These are phyloP conservation scores for Furcula furcula DNA, from an alignment of 2,888 invertebrate species.

Conservation along the genomic window DNA sequence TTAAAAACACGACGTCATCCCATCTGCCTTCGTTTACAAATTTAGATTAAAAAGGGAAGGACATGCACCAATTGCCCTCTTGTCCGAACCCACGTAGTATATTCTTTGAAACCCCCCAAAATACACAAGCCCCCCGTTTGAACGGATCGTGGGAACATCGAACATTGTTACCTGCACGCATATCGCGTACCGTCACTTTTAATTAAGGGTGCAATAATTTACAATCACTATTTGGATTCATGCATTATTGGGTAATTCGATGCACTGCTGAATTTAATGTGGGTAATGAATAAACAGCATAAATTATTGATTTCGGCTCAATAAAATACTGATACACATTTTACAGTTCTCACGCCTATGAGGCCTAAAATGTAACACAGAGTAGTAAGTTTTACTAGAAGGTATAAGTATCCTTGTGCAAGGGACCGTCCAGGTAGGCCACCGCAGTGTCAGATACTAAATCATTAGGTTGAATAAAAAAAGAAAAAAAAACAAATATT, in stretches of 20 bases:
- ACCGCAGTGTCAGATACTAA: too few species aligned
- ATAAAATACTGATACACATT: too few species aligned
- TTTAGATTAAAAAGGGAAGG: slow-evolving; percentile 33
- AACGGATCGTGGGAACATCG: slow-evolving; percentile 72
- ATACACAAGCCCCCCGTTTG: slow-evolving; percentile 33
- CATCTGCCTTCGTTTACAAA: slow-evolving; percentile 42
- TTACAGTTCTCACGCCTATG: too few species aligned
- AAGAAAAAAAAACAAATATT: too few species aligned
- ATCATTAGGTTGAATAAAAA: too few species aligned
- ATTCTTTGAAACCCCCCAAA: slow-evolving; percentile 51
- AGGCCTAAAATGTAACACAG: too few species aligned
- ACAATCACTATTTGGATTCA: slow-evolving; percentile 71
- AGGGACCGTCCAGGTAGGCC: too few species aligned
- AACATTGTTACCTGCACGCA: slow-evolving; percentile 67
- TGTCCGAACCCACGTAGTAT: slow-evolving; percentile 47
- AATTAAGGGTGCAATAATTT: slow-evolving; percentile 74
- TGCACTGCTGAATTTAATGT: slow-evolving; percentile 34
- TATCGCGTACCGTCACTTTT: slow-evolving; percentile 52
- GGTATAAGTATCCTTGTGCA: too few species aligned
- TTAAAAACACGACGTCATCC: slow-evolving; percentile 32
- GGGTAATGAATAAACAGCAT: slow-evolving; percentile 9
- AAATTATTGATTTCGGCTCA: slow-evolving; percentile 16
- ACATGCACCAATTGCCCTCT: slow-evolving; percentile 59
- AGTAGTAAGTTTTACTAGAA: too few species aligned
- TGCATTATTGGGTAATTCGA: slow-evolving; percentile 57